A percentile compares a stretch with the other conserved stretches of the same genome.
phyloP scores from a whole-genome alignment of 2,113 vertebrate species.

The Amblyopsis rosae region DNA sequence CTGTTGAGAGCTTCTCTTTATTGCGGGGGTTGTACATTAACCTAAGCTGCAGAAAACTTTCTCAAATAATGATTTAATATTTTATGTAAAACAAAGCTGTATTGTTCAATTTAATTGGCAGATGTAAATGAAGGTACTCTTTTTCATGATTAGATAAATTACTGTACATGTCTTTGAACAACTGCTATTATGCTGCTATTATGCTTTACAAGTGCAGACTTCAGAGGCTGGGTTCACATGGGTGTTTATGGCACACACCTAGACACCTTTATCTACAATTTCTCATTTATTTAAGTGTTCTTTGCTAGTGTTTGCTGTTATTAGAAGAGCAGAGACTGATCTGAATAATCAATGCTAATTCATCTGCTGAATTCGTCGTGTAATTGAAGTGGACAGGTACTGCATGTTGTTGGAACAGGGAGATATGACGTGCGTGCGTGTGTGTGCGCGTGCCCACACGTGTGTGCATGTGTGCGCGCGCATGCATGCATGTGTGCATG shows the following conservation, averaged over 20 bases:
- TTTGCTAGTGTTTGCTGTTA: conserved; percentile 37
- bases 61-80: not conserved
- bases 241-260: conserved; percentile 55
- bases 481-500: conserved; percentile 7
- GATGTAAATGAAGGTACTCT: not conserved
- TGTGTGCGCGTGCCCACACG: not conserved
- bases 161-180: conserved; percentile 14
- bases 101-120: not conserved
- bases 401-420: conserved; percentile 4
- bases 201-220: conserved; percentile 44
- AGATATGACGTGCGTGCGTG: not conserved
- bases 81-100: not conserved
- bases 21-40: too few species aligned
- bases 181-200: conserved; percentile 23
- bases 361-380: too few species aligned
- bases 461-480: conserved; percentile 16
- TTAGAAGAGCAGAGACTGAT: too few species aligned
- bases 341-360: too few species aligned
- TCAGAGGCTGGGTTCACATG: conserved; percentile 33
- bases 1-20: not conserved
- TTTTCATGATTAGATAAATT: conserved; percentile 9
- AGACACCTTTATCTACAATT: conserved; percentile 53
- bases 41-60: conserved; percentile 18
- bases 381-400: not conserved
- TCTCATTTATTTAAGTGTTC: conserved; percentile 57